Percentiles rank a stretch among this genome's conserved stretches.
Conservation (phyloP, 1,140 invertebrate species). For the Drosophila rufa region DNA sequence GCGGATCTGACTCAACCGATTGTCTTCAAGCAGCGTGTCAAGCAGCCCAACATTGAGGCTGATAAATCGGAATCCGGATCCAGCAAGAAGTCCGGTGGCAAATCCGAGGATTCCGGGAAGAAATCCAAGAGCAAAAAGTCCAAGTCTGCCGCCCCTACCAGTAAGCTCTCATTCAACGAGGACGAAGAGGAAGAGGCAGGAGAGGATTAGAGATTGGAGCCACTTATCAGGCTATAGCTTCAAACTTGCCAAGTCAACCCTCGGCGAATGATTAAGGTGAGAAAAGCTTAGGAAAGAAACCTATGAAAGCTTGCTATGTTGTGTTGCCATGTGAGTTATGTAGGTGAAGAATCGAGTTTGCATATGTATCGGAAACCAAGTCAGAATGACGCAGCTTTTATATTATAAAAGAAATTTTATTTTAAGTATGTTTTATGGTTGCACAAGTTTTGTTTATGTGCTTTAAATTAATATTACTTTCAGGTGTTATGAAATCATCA, state of each 20-base stretch:
- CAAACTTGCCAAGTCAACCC: constrained; percentile 1
- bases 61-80: constrained; percentile 29
- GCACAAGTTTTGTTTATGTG: background rate
- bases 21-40: constrained; percentile 70
- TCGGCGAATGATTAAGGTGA: constrained; percentile 44
- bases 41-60: constrained; percentile 45
- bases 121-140: constrained; percentile 58
- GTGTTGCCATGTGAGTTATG: constrained; percentile 12
- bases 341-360: constrained; percentile 5
- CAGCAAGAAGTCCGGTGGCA: constrained; percentile 18
- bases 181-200: constrained; percentile 75
- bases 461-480: background rate
- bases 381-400: too few relatives aligned
- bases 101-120: background rate
- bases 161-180: constrained; percentile 77
- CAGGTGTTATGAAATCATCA: too few relatives aligned
- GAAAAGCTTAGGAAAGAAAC: constrained; percentile 1
- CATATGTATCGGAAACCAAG: too few relatives aligned
- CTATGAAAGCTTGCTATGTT: constrained; percentile 3
- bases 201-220: constrained; percentile 42
- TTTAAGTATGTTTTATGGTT: background rate
- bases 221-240: background rate
- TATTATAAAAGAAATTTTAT: too few relatives aligned
- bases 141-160: constrained; percentile 46
- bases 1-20: constrained; percentile 78